phyloP scores from a whole-genome alignment of 2,113 vertebrate genomes.

The Laticauda colubrina region DNA sequence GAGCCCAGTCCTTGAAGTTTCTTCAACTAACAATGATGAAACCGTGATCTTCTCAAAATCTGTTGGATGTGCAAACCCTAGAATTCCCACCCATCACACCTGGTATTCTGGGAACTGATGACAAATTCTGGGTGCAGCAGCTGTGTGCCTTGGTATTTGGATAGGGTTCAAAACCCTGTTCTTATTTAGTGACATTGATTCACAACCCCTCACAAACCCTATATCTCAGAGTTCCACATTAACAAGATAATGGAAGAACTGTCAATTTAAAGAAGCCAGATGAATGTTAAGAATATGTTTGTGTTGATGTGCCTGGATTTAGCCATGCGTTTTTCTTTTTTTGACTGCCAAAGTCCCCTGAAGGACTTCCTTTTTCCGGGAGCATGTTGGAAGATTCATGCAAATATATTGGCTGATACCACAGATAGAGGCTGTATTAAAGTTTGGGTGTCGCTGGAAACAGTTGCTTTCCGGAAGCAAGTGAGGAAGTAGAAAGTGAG shows the following conservation, averaged over 20 bases:
- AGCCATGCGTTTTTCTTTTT: too few relatives aligned
- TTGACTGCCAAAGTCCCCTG: neutral
- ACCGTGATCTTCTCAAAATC: neutral
- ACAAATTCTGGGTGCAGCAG: neutral
- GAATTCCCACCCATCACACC: neutral
- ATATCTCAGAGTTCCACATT: neutral
- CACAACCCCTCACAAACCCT: neutral
- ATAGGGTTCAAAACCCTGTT: neutral
- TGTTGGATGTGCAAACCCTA: neutral
- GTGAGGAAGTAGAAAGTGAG: neutral
- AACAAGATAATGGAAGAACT: neutral
- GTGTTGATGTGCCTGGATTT: neutral
- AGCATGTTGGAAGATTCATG: neutral
- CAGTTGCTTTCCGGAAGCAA: neutral
- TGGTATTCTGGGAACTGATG: neutral
- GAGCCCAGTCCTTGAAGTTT: neutral
- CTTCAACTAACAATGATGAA: neutral
- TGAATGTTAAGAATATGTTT: neutral
- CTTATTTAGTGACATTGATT: neutral
- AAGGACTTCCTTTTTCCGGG: neutral
- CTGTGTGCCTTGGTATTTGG: neutral
- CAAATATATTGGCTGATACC: neutral
- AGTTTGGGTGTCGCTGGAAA: neutral
- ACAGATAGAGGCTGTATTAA: neutral
- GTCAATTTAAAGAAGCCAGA: neutral